These are phyloP conservation scores for Kryptolebias marmoratus DNA, from an alignment of 2,113 vertebrate species.

Conservation along the genomic window DNA sequence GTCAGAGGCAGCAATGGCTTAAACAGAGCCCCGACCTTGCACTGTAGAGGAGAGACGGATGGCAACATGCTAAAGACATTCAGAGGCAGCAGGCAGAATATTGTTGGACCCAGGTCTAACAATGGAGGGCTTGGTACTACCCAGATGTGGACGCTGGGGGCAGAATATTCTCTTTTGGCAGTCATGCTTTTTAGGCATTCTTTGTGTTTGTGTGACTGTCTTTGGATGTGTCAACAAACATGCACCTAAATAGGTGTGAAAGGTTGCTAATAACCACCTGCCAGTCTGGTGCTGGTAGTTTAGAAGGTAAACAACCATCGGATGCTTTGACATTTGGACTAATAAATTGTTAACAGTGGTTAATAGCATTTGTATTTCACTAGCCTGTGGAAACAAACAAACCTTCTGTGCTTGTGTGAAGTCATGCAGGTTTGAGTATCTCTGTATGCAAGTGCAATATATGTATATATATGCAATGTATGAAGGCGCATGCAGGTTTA, in stretches of 20 bases:
- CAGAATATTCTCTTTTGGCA: slow-evolving; percentile 63
- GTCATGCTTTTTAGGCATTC: slow-evolving; percentile 48
- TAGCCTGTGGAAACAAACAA: not conserved
- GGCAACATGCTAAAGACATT: slow-evolving; percentile 63
- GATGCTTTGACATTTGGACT: not conserved
- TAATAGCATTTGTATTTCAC: slow-evolving; percentile 20
- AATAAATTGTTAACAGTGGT: not conserved
- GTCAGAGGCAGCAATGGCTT: slow-evolving; percentile 81
- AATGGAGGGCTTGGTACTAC: not conserved
- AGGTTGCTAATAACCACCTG: slow-evolving; percentile 14
- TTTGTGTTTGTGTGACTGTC: not conserved
- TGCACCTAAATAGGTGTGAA: slow-evolving; percentile 30
- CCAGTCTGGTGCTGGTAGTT: not conserved
- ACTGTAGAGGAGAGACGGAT: slow-evolving; percentile 73
- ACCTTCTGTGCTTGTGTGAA: slow-evolving; percentile 4
- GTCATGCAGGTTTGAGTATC: slow-evolving; percentile 39
- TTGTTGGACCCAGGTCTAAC: slow-evolving; percentile 44
- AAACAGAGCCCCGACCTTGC: slow-evolving; percentile 78
- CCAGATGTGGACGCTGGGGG: slow-evolving; percentile 34
- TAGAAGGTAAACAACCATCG: slow-evolving; percentile 1
- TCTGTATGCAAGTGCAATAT: slow-evolving; percentile 14
- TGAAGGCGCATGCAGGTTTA: slow-evolving; percentile 20
- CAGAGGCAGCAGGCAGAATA: slow-evolving; percentile 71
- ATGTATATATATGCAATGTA: too few relatives aligned
- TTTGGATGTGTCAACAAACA: slow-evolving; percentile 10